A percentile compares a stretch with the other conserved stretches of the same genome.
phyloP scores from a whole-genome alignment of 1,140 invertebrate species.

The Nasonia giraulti region DNA sequence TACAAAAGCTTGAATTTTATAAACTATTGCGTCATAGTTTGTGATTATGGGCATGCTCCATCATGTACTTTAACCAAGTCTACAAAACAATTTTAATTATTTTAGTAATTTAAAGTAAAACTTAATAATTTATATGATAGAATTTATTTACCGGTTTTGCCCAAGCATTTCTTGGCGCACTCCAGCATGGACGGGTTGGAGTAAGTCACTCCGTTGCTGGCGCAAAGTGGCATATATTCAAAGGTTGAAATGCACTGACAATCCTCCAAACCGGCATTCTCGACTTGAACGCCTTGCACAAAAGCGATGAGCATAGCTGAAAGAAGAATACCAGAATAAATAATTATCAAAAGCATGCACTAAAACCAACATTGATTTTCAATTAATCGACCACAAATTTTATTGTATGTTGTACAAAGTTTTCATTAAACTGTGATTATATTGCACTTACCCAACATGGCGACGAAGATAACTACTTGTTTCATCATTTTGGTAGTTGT shows the following conservation, averaged over 20 bases:
- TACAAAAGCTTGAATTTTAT: not conserved
- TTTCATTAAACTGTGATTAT: not conserved
- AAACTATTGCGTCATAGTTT: not conserved
- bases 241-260: conserved; percentile 25
- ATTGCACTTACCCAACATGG: conserved; percentile 19
- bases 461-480: conserved; percentile 7
- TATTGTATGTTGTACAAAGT: not conserved
- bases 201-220: conserved; percentile 40
- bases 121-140: too few relatives aligned
- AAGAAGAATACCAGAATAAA: not conserved
- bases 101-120: not conserved
- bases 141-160: conserved; percentile 16
- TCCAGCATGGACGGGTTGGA: conserved; percentile 25
- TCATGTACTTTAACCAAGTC: conserved; percentile 29
- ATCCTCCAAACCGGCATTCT: conserved; percentile 4
- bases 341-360: not conserved
- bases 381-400: too few relatives aligned
- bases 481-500: conserved; percentile 22
- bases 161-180: conserved; percentile 30
- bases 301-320: not conserved
- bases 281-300: not conserved
- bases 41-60: not conserved
- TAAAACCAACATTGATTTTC: not conserved
- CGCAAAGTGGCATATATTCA: conserved; percentile 38
- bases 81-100: not conserved